These are phyloP conservation scores for Cactoblastis cactorum DNA, from an alignment of 2,888 invertebrate genomes.

Conservation along the genomic window DNA sequence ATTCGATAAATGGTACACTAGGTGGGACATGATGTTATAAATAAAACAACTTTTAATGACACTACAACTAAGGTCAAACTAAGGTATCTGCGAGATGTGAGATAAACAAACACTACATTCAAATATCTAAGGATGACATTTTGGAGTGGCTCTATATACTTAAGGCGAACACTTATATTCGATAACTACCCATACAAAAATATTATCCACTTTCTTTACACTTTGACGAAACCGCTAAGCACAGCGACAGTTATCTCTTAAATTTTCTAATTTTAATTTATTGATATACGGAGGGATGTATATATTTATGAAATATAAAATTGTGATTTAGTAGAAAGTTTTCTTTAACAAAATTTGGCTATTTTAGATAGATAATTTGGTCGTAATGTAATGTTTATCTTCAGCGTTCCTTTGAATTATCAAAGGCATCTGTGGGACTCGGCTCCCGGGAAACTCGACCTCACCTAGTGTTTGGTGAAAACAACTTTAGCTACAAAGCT, in stretches of 20 bases:
- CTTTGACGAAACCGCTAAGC: slow-evolving; percentile 64
- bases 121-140: slow-evolving; percentile 26
- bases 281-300: slow-evolving; percentile 26
- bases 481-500: background rate
- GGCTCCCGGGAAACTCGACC: background rate
- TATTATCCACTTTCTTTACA: slow-evolving; percentile 71
- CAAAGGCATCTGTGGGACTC: no score
- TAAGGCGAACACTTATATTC: slow-evolving; percentile 61
- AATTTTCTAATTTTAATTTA: slow-evolving; percentile 18
- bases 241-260: slow-evolving; percentile 25
- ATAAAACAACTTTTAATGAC: slow-evolving; percentile 18
- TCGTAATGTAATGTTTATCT: no score
- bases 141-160: slow-evolving; percentile 34
- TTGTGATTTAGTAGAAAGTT: slow-evolving; percentile 4
- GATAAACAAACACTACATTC: background rate
- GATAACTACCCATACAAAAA: slow-evolving; percentile 73
- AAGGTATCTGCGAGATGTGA: background rate
- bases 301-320: slow-evolving; percentile 18
- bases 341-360: slow-evolving; percentile 38
- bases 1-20: slow-evolving; percentile 63
- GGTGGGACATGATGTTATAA: slow-evolving; percentile 60
- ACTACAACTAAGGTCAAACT: slow-evolving; percentile 9
- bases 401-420: no score
- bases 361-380: no score
- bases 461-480: background rate